Base-by-base conservation (phyloP, 1,140 invertebrate genomes). In the Drosophila nasuta region DNA sequence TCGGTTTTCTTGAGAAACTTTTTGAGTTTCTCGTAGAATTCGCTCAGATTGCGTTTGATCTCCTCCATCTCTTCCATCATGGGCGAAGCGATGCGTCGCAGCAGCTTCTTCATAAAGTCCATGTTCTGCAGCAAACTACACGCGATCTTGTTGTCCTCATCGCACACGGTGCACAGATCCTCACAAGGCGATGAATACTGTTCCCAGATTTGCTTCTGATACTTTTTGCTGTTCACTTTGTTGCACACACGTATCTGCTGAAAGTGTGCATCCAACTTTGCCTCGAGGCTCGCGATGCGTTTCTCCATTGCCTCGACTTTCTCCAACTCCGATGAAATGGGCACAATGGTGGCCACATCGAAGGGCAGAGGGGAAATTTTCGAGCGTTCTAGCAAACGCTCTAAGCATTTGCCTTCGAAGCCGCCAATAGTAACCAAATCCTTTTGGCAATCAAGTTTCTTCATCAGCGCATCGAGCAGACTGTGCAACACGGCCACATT, bases 81-180 rank as follows among this genome's bases (percentile, higher is more conserved):
- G 3, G 91, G 91, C 5, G 65, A 48, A 20, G 79, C 81, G n/a
- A 92, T 90, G 17, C 73, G 73, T 5, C 88, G 75, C 73, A 92
- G 45, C 8, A 92, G 63, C 13, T 87, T 91, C 70, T 90, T 90
- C 69, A 92, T 76, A 10, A 92, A 92, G 60, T 87, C 81, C 30
- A 77, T 56, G 49, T 91, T 91, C 41, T 69, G 58, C 3, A 92
- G 54, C 15, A 90, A 71, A 13, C 75, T 80, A 43, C 91, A 92
- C 8, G 91, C 91, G 8, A 82, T 80, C 25, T 85, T 82, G 57
- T 91, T 86, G 25, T 92, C 88, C 58, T 91, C 85, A 52, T 92
- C 85, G 46, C 85, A 89, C 3, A 75, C 63, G 17, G 82, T 89
- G 69, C 91, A 92, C 3, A 92, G 71, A 58, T 92, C 91, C 60